A percentile compares a stretch with the other conserved stretches of the same genome.
Evolutionary conservation across 2,797 vertebrate species (phyloP).

Genomic region (Nyctibius grandis): DNA sequence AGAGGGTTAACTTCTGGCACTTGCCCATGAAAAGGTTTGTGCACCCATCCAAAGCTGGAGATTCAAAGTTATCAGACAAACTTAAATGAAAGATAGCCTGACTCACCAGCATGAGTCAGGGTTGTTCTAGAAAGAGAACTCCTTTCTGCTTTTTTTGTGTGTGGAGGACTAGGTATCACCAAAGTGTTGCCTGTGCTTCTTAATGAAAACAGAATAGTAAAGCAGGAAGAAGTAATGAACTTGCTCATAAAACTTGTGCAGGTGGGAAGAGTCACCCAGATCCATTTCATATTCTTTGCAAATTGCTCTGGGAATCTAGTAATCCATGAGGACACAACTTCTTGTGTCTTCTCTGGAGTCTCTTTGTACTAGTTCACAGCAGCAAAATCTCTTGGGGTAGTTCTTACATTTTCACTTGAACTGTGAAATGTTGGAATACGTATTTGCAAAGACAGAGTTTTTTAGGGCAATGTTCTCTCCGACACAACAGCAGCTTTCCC

Average conservation of each 20-base stretch:
- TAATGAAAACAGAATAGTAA: not conserved
- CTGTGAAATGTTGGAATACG: not conserved
- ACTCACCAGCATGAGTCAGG: slow-evolving; percentile 44
- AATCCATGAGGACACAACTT: not conserved
- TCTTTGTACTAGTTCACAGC: not conserved
- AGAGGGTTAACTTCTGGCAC: not conserved
- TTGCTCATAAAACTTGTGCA: not conserved
- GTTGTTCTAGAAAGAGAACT: not conserved
- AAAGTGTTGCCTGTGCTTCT: not conserved
- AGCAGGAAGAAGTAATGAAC: not conserved
- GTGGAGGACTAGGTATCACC: not conserved
- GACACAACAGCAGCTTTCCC: not conserved
- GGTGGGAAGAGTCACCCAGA: not conserved
- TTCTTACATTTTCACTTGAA: not conserved
- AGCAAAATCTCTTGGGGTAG: not conserved
- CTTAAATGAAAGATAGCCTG: not conserved
- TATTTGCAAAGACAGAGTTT: not conserved
- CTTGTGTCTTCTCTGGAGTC: not conserved
- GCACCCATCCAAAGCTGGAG: not conserved
- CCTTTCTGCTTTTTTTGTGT: not conserved
- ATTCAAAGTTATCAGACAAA: not conserved
- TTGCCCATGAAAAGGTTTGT: not conserved
- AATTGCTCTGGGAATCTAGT: not conserved
- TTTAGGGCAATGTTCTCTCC: not conserved
- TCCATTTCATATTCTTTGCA: not conserved